phyloP scores from a whole-genome alignment of 2,888 invertebrate genomes.

The Macaria notata region DNA sequence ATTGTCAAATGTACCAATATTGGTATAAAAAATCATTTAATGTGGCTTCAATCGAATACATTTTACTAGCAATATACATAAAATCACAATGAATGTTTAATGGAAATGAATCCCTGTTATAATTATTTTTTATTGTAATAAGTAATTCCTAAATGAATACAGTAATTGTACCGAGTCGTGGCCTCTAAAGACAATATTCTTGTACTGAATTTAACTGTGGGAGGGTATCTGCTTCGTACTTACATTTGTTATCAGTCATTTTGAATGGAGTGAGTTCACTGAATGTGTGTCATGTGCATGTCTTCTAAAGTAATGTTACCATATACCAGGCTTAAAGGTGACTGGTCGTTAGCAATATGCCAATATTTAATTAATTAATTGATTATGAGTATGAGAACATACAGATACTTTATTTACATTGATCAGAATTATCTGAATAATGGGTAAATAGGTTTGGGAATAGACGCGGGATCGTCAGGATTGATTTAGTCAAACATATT shows the following conservation, averaged over 20 bases:
- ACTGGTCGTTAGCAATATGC: constrained; percentile 1
- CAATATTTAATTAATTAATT: too few species aligned
- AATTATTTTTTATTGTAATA: not conserved
- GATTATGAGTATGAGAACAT: too few species aligned
- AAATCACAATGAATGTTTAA: constrained; percentile 2
- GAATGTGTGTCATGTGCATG: constrained; percentile 11
- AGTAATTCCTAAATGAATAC: constrained; percentile 2
- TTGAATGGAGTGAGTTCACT: constrained; percentile 12
- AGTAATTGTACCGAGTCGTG: constrained; percentile 12
- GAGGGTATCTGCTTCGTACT: constrained; percentile 25
- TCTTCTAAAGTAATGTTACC: constrained; percentile 20
- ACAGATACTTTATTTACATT: too few species aligned
- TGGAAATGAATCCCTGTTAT: not conserved
- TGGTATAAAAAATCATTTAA: not conserved
- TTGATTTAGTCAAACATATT: too few species aligned
- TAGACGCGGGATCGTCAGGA: constrained; percentile 6
- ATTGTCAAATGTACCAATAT: constrained; percentile 10
- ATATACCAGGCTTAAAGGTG: not conserved
- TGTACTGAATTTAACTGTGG: constrained; percentile 9
- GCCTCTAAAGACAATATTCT: constrained; percentile 22
- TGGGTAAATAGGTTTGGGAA: too few species aligned
- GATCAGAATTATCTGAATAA: too few species aligned
- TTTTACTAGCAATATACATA: constrained; percentile 10
- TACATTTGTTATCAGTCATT: constrained; percentile 14
- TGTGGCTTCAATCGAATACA: constrained; percentile 5